A percentile compares a stretch with the other conserved stretches of the same genome.
phyloP scores from a whole-genome alignment of 2,888 invertebrate genomes.

The Volucella zonaria region DNA sequence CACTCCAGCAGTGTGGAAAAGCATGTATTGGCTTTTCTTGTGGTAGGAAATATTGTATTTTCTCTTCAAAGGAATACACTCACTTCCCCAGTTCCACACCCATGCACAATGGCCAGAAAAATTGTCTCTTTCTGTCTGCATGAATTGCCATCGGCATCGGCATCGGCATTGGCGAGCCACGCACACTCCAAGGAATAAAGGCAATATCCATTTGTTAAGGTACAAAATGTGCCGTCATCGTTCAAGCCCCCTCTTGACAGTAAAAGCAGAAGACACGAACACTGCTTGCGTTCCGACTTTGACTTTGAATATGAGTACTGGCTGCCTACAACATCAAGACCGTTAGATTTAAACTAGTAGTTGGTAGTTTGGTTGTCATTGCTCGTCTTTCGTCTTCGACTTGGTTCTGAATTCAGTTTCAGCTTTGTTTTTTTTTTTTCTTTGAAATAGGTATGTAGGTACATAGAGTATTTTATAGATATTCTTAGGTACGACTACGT shows the following conservation, averaged over 20 bases:
- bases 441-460: slow-evolving; percentile 1
- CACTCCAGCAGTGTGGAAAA: background rate
- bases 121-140: background rate
- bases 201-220: slow-evolving; percentile 47
- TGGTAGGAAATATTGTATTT: slow-evolving; percentile 13
- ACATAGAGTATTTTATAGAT: slow-evolving; percentile 50
- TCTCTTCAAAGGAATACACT: slow-evolving; percentile 23
- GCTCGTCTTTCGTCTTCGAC: slow-evolving; percentile 28
- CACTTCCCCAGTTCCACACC: background rate
- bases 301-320: background rate
- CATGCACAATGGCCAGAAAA: slow-evolving; percentile 4
- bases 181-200: background rate
- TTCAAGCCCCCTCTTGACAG: background rate
- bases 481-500: background rate
- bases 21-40: slow-evolving; percentile 12
- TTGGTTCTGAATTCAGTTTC: too few species aligned
- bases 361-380: slow-evolving; percentile 15
- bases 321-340: slow-evolving; percentile 26
- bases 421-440: background rate
- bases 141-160: background rate
- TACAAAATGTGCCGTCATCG: slow-evolving; percentile 33
- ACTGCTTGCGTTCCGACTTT: background rate
- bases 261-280: background rate
- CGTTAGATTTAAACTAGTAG: slow-evolving; percentile 42
- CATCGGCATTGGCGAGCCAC: background rate